These are phyloP conservation scores for Temnothorax rugatulus DNA, from an alignment of 2,888 invertebrate species.

Conservation along the genomic window DNA sequence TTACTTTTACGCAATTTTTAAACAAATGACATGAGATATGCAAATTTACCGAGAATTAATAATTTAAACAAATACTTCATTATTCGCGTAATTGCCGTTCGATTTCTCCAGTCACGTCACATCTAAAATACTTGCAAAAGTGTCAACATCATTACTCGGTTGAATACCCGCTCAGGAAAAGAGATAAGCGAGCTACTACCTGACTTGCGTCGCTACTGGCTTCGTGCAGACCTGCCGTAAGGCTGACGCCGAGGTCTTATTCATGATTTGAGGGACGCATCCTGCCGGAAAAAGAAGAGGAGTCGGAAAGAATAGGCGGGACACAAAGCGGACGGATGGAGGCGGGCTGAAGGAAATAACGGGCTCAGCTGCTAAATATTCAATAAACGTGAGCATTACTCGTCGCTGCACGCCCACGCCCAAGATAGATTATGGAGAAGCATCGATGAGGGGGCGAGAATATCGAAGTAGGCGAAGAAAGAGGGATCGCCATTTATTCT, in stretches of 20 bases:
- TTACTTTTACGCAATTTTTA: background rate
- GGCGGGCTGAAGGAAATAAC: slow-evolving; percentile 65
- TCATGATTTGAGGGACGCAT: slow-evolving; percentile 81
- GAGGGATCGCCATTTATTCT: slow-evolving; percentile 67
- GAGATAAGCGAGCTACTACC: slow-evolving; percentile 38
- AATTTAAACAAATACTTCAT: background rate
- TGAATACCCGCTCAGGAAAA: background rate
- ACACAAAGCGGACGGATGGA: background rate
- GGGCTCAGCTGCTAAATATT: slow-evolving; percentile 84
- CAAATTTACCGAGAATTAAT: background rate
- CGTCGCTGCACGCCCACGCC: slow-evolving; percentile 81
- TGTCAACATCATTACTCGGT: slow-evolving; percentile 5
- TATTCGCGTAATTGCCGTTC: slow-evolving; percentile 8
- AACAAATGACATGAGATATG: background rate
- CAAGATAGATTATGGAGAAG: slow-evolving; percentile 62
- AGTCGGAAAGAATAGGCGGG: slow-evolving; percentile 30
- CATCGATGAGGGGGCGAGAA: slow-evolving; percentile 25
- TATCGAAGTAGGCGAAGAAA: slow-evolving; percentile 32
- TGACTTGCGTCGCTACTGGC: slow-evolving; percentile 40
- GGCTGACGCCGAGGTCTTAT: slow-evolving; percentile 75
- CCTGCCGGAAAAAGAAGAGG: slow-evolving; percentile 72
- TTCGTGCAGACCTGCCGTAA: background rate
- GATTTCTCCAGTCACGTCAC: background rate
- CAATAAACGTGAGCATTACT: slow-evolving; percentile 85
- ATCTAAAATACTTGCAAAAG: background rate